Conservation (phyloP, 1,140 invertebrate genomes). For the Laodelphax striatellus region DNA sequence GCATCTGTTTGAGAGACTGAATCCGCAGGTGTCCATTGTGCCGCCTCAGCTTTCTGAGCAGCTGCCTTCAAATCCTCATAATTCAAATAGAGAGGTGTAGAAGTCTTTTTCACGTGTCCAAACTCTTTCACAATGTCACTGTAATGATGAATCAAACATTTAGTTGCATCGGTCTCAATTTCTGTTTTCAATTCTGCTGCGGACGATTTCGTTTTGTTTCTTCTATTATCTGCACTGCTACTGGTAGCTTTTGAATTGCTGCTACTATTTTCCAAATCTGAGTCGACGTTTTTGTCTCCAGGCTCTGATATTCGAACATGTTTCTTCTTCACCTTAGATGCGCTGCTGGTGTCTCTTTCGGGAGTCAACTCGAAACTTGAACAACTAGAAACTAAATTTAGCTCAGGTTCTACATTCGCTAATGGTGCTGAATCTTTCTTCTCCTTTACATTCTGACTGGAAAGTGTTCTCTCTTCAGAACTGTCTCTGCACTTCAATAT, state of each 20-base stretch:
- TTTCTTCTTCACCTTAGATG: conserved; percentile 14
- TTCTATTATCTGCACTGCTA: conserved; percentile 18
- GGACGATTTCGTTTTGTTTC: not conserved
- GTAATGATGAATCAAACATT: conserved; percentile 64
- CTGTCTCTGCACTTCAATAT: conserved; percentile 17
- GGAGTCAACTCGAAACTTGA: too few relatives aligned
- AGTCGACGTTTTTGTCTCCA: not conserved
- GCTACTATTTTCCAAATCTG: conserved; percentile 10
- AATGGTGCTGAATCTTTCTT: conserved; percentile 6
- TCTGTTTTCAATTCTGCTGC: not conserved
- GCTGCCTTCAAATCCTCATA: conserved; percentile 49
- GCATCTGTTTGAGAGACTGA: not conserved
- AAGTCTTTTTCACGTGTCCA: conserved; percentile 38
- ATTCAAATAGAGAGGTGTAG: conserved; percentile 42
- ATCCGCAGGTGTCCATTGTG: conserved; percentile 4
- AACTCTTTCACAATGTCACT: conserved; percentile 64
- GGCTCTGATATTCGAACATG: conserved; percentile 23
- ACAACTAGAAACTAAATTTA: not conserved
- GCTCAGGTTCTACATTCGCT: conserved; percentile 7
- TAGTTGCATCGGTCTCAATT: conserved; percentile 27
- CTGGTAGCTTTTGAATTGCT: conserved; percentile 4
- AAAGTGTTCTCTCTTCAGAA: conserved; percentile 5
- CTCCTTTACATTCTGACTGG: not conserved
- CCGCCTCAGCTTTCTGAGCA: conserved; percentile 32
- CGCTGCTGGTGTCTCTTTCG: too few relatives aligned